Percentiles rank a stretch among this genome's conserved stretches.
These are phyloP conservation scores for Punctoribates punctum DNA, from an alignment of 2,888 invertebrate genomes.

Conservation along the genomic window DNA sequence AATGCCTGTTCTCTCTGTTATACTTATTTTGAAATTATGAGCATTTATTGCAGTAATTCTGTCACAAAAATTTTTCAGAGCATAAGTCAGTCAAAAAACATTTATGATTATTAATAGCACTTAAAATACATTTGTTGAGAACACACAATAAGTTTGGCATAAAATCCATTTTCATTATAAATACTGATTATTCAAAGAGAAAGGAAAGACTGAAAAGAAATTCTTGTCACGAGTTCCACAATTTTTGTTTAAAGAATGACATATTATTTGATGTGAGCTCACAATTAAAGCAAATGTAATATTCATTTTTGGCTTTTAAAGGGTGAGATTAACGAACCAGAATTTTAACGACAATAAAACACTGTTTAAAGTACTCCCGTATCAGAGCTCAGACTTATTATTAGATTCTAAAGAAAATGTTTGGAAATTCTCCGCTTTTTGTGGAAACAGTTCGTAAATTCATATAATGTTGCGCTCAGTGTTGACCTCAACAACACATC, in stretches of 20 bases:
- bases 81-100: constrained; percentile 23
- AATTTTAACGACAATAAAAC: too few relatives aligned
- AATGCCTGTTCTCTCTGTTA: background rate
- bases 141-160: constrained; percentile 20
- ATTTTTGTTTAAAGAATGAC: background rate
- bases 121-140: constrained; percentile 9
- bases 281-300: background rate
- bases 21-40: background rate
- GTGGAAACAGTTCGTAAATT: background rate
- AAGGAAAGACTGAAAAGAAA: background rate
- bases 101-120: constrained; percentile 30
- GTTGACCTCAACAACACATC: constrained; percentile 27
- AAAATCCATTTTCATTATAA: background rate
- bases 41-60: constrained; percentile 16
- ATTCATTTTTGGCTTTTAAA: background rate
- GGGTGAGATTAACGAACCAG: too few relatives aligned
- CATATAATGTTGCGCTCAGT: constrained; percentile 9
- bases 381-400: background rate
- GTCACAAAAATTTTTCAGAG: constrained; percentile 1
- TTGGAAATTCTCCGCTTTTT: background rate
- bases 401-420: background rate
- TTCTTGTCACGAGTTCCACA: constrained; percentile 5
- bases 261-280: background rate
- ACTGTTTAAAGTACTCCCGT: background rate
- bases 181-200: background rate